These are phyloP conservation scores for Squalus acanthias DNA, from an alignment of 2,797 vertebrate species.

Conservation along the genomic window DNA sequence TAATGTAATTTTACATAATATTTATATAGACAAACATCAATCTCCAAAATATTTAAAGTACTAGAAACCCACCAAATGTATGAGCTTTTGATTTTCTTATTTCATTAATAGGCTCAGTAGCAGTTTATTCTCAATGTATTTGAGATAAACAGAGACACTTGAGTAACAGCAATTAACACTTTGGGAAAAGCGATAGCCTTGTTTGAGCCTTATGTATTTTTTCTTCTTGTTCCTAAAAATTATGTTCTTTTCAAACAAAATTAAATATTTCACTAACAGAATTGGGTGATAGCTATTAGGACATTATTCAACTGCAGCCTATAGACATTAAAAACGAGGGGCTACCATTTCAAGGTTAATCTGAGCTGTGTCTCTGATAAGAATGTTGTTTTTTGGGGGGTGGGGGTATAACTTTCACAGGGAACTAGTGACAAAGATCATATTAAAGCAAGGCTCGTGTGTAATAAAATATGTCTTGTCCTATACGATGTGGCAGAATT, in stretches of 20 bases:
- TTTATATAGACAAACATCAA: background rate
- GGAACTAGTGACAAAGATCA: background rate
- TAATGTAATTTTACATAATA: background rate
- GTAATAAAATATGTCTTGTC: constrained; percentile 27
- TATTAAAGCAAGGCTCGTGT: background rate
- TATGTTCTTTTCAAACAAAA: background rate
- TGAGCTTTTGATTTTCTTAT: background rate
- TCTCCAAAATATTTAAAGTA: background rate
- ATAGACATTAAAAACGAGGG: background rate
- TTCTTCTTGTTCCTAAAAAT: background rate
- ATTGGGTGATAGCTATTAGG: background rate
- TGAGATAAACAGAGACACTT: background rate
- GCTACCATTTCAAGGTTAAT: background rate
- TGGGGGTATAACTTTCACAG: constrained; percentile 3
- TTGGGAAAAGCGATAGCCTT: background rate
- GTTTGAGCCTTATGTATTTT: background rate
- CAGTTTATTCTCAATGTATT: background rate
- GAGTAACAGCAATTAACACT: background rate
- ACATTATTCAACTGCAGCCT: background rate
- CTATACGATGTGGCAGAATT: constrained; percentile 52
- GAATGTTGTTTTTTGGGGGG: background rate
- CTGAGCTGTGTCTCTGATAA: background rate
- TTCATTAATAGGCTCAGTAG: background rate
- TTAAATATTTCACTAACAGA: background rate
- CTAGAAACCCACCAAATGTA: background rate